phyloP scores from a whole-genome alignment of 2,888 invertebrate genomes.

The Troides aeacus region DNA sequence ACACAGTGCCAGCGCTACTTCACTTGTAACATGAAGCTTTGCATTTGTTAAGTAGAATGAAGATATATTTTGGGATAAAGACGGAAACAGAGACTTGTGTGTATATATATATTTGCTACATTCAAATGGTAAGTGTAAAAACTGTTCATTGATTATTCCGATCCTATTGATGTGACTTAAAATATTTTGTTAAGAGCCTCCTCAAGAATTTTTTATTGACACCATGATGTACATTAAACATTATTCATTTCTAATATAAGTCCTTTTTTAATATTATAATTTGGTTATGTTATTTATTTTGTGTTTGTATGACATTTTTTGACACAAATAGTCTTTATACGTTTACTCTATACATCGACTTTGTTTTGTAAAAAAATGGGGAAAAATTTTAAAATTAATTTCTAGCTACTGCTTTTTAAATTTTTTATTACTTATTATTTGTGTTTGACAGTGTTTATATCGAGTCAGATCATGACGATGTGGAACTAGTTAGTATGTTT shows the following conservation, averaged over 20 bases:
- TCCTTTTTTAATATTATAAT: not conserved
- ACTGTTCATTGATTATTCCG: not conserved
- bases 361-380: not conserved
- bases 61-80: not conserved
- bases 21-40: not conserved
- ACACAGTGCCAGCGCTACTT: not conserved
- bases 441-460: too few species aligned
- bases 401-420: too few species aligned
- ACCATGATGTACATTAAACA: not conserved
- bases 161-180: not conserved
- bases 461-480: too few species aligned
- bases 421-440: too few species aligned
- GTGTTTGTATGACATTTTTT: not conserved
- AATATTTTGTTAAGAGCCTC: too few species aligned
- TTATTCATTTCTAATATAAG: not conserved
- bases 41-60: not conserved
- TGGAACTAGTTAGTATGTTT: too few species aligned
- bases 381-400: not conserved
- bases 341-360: not conserved
- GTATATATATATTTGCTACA: constrained; percentile 1
- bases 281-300: not conserved
- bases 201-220: not conserved
- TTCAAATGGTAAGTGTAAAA: not conserved
- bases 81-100: not conserved
- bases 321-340: not conserved